phyloP scores from a whole-genome alignment of 2,888 invertebrate species.

The Aquatica leii region DNA sequence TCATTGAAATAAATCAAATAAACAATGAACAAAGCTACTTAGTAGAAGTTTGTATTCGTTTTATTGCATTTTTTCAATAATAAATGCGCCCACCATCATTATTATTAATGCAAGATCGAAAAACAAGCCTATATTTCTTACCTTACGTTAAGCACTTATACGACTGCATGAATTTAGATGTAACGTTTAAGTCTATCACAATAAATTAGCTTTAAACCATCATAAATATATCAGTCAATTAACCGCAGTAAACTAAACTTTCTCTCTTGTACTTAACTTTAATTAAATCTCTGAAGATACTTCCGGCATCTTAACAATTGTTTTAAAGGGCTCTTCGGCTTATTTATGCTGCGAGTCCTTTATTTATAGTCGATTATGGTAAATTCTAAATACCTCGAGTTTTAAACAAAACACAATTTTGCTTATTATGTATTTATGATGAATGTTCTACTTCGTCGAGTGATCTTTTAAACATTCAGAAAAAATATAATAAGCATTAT shows the following conservation, averaged over 20 bases:
- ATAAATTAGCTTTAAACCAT: conserved; percentile 7
- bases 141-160: conserved; percentile 3
- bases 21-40: conserved; percentile 28
- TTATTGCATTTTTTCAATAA: conserved; percentile 24
- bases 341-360: neutral
- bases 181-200: conserved; percentile 18
- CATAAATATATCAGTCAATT: conserved; percentile 23
- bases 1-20: conserved; percentile 23
- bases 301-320: conserved; percentile 9
- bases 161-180: conserved; percentile 26
- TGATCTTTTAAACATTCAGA: no score
- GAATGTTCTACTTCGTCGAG: no score
- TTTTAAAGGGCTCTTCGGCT: no score
- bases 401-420: no score
- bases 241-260: conserved; percentile 16
- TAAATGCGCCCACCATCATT: conserved; percentile 26
- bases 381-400: no score
- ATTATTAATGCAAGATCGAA: conserved; percentile 26
- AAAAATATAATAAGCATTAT: no score
- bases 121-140: conserved; percentile 28
- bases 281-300: conserved; percentile 1
- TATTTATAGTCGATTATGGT: neutral
- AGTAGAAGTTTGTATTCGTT: conserved; percentile 29
- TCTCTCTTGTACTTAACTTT: conserved; percentile 5
- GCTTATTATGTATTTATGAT: no score